Evolutionary conservation across 1,140 invertebrate genomes (phyloP).

Genomic region (Trichoplusia ni): DNA sequence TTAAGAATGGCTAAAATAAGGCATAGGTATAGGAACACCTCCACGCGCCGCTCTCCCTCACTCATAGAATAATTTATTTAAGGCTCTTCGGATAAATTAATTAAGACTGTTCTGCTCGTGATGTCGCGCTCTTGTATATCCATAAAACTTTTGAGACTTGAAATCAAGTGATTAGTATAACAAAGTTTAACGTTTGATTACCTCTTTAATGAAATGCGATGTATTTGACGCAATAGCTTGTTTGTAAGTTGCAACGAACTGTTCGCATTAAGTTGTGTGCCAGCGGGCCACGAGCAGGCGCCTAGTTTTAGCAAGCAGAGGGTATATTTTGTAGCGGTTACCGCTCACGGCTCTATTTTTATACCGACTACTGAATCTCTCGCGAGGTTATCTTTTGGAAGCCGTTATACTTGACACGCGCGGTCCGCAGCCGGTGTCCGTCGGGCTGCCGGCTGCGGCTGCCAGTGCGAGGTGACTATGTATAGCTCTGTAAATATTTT

Average conservation of each 20-base stretch:
- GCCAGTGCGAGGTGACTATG: neutral
- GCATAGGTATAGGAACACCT: neutral
- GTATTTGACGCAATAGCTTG: too few species aligned
- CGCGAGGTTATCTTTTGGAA: slow-evolving; percentile 30
- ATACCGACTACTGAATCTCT: slow-evolving; percentile 55
- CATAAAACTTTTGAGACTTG: neutral
- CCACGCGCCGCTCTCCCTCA: slow-evolving; percentile 16
- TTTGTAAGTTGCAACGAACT: too few species aligned
- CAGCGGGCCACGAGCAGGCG: neutral
- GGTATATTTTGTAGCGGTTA: slow-evolving; percentile 46
- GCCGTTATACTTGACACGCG: slow-evolving; percentile 35
- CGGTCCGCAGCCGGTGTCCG: neutral
- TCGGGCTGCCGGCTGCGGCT: neutral
- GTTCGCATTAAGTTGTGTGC: too few species aligned
- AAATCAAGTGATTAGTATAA: neutral
- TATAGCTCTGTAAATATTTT: slow-evolving; percentile 9
- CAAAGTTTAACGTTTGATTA: neutral
- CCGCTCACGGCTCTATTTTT: slow-evolving; percentile 62
- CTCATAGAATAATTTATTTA: slow-evolving; percentile 36
- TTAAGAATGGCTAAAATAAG: slow-evolving; percentile 29
- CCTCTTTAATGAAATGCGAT: too few species aligned
- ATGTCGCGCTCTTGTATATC: neutral
- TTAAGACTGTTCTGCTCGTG: slow-evolving; percentile 45
- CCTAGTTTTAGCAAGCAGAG: slow-evolving; percentile 48
- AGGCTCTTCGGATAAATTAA: slow-evolving; percentile 50